phyloP scores from a whole-genome alignment of 1,140 invertebrate genomes.

The Hycleus cichorii region DNA sequence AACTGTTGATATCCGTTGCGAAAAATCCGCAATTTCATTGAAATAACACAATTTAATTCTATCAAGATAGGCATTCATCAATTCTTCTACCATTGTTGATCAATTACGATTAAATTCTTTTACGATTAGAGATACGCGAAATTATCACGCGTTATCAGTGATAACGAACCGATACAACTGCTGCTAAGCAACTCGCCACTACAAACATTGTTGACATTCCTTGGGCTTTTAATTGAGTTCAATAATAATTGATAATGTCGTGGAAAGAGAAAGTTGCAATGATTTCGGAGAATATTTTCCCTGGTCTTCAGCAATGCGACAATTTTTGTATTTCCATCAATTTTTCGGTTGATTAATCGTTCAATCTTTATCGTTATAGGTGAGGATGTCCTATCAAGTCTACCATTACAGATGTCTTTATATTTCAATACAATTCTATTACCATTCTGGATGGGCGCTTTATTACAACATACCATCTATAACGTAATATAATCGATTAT shows the following conservation, averaged over 20 bases:
- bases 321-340: conserved; percentile 22
- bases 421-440: conserved; percentile 72
- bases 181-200: background rate
- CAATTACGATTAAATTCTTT: no score
- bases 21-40: background rate
- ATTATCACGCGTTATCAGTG: no score
- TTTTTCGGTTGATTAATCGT: background rate
- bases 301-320: conserved; percentile 27
- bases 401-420: conserved; percentile 74
- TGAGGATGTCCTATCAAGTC: conserved; percentile 49
- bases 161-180: background rate
- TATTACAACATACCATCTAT: conserved; percentile 52
- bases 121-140: no score
- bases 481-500: conserved; percentile 46
- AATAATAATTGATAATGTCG: conserved; percentile 16
- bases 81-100: no score
- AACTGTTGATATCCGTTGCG: background rate
- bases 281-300: conserved; percentile 34
- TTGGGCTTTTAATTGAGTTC: no score
- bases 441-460: conserved; percentile 62
- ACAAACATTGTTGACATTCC: background rate
- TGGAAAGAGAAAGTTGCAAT: conserved; percentile 33
- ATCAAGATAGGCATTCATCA: no score
- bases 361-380: conserved; percentile 26
- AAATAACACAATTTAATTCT: background rate